Conservation (phyloP, 2,888 invertebrate genomes). For the Crocallis elinguaria region DNA sequence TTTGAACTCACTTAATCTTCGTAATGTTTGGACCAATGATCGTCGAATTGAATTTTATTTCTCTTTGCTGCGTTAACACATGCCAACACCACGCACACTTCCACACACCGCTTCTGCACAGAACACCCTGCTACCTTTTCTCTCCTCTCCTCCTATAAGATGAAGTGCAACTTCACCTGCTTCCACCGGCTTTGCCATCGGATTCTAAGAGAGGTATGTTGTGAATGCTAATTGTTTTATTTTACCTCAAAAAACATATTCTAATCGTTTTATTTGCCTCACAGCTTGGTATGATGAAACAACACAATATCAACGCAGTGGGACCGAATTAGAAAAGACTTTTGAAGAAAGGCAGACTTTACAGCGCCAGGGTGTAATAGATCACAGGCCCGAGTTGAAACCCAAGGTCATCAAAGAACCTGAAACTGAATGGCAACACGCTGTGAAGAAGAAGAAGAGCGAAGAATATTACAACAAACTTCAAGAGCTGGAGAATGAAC, state of each 20-base stretch:
- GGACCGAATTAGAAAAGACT: constrained; percentile 93
- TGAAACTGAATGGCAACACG: constrained; percentile 94
- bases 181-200: constrained; percentile 78
- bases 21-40: constrained; percentile 29
- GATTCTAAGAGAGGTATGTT: constrained; percentile 76
- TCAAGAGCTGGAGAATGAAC: constrained; percentile 93
- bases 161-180: constrained; percentile 75
- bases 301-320: constrained; percentile 92
- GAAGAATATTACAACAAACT: constrained; percentile 93
- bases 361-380: constrained; percentile 87
- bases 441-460: constrained; percentile 91
- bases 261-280: constrained; percentile 43
- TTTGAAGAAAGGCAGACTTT: constrained; percentile 93
- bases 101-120: constrained; percentile 74
- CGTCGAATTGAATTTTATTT: constrained; percentile 28
- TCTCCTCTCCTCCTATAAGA: constrained; percentile 57
- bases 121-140: constrained; percentile 53
- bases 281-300: constrained; percentile 97
- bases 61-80: constrained; percentile 63
- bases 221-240: constrained; percentile 38
- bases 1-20: constrained; percentile 30
- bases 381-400: constrained; percentile 86
- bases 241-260: constrained; percentile 27
- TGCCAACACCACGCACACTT: constrained; percentile 67
- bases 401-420: constrained; percentile 89